Evolutionary conservation across 2,888 invertebrate species (phyloP).

Genomic region (Sinohyriopsis cumingii): DNA sequence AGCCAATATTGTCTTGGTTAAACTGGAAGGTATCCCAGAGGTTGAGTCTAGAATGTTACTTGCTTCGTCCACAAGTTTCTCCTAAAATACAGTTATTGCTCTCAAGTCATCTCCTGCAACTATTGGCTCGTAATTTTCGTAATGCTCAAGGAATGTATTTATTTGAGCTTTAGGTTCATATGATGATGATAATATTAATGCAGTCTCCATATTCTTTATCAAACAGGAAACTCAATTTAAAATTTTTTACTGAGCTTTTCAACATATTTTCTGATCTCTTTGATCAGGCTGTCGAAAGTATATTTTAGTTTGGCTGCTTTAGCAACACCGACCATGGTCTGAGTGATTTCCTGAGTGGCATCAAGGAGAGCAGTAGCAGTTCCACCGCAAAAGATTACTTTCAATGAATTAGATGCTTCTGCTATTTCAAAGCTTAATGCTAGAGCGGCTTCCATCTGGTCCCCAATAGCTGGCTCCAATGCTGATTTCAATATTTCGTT

Average conservation of each 20-base stretch:
- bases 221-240: too few relatives aligned
- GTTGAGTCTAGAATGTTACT: neutral
- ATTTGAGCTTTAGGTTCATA: neutral
- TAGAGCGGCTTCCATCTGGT: neutral
- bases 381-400: neutral
- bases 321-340: too few relatives aligned
- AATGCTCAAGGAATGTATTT: neutral
- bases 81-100: neutral
- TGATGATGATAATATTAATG: too few relatives aligned
- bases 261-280: too few relatives aligned
- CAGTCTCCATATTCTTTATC: too few relatives aligned
- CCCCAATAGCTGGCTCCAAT: neutral
- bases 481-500: neutral
- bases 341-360: too few relatives aligned
- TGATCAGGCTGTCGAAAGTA: too few relatives aligned
- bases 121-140: neutral
- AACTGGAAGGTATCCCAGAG: neutral
- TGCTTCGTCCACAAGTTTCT: slow-evolving; percentile 1
- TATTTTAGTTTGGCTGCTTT: too few relatives aligned
- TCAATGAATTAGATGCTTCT: neutral
- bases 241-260: too few relatives aligned
- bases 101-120: neutral
- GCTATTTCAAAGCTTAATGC: too few relatives aligned
- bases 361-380: too few relatives aligned
- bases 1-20: neutral